These are phyloP conservation scores for Podarcis lilfordi DNA, from an alignment of 2,797 vertebrate species.

Conservation along the genomic window DNA sequence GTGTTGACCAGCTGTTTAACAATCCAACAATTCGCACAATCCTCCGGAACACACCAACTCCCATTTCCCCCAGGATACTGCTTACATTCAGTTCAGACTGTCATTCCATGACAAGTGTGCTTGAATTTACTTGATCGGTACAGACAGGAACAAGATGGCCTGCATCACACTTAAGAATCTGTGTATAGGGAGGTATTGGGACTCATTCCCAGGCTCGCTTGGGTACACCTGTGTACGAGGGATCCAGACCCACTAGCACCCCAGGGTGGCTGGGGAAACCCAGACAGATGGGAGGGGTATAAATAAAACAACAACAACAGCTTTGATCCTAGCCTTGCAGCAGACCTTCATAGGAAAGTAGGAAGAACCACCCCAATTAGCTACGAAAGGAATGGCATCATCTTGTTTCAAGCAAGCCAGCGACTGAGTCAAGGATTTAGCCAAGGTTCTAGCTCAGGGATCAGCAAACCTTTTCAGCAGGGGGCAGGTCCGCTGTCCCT, in stretches of 20 bases:
- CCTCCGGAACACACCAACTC: background rate
- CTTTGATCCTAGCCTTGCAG: background rate
- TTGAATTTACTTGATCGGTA: background rate
- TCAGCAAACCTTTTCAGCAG: too few species aligned
- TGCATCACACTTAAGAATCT: background rate
- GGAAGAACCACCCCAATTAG: background rate
- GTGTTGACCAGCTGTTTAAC: too few species aligned
- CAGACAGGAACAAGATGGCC: background rate
- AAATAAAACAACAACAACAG: too few species aligned
- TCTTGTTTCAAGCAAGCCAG: background rate
- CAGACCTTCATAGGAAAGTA: background rate
- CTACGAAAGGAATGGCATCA: background rate
- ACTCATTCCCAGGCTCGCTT: background rate
- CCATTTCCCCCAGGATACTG: background rate
- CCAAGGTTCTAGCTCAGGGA: background rate
- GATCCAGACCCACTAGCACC: too few species aligned
- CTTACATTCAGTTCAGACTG: background rate
- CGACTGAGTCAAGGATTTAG: background rate
- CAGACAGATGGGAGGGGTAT: too few species aligned
- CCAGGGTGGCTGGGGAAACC: too few species aligned
- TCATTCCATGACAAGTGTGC: background rate
- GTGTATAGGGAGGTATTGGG: background rate
- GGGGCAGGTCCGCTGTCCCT: too few species aligned
- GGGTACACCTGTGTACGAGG: background rate
- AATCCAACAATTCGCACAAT: too few species aligned